A percentile compares a stretch with the other conserved stretches of the same genome.
phyloP scores from a whole-genome alignment of 2,797 vertebrate genomes.

The Rallus crepitans region DNA sequence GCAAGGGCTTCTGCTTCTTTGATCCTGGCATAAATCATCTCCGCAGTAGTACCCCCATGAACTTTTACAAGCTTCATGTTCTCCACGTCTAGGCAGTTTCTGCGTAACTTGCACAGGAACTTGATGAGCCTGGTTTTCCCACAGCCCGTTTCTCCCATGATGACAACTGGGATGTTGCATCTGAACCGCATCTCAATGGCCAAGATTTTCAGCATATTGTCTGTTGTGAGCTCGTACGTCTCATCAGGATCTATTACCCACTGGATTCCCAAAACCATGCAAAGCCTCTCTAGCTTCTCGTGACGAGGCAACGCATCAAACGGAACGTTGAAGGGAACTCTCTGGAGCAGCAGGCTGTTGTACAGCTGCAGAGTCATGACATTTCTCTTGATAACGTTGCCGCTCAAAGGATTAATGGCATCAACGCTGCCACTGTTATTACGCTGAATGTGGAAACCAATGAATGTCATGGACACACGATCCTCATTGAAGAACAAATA shows the following conservation, averaged over 20 bases:
- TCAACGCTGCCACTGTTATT: conserved; percentile 72
- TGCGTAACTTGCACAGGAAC: conserved; percentile 89
- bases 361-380: conserved; percentile 87
- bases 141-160: conserved; percentile 98
- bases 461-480: conserved; percentile 92
- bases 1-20: conserved; percentile 86
- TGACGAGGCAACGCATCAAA: conserved; percentile 87
- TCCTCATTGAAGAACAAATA: conserved; percentile 97
- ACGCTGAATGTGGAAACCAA: conserved; percentile 90
- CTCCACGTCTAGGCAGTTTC: conserved; percentile 76
- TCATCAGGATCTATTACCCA: conserved; percentile 87
- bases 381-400: conserved; percentile 82
- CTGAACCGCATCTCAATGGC: conserved; percentile 97
- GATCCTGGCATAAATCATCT: conserved; percentile 87
- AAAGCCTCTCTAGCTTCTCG: conserved; percentile 89
- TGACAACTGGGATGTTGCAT: conserved; percentile 94
- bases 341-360: conserved; percentile 82
- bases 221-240: conserved; percentile 93
- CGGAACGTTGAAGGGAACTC: conserved; percentile 90
- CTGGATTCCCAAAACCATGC: conserved; percentile 88
- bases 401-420: conserved; percentile 83
- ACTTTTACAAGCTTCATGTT: conserved; percentile 96
- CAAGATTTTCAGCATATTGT: conserved; percentile 94
- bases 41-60: conserved; percentile 92
- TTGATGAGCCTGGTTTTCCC: conserved; percentile 95